phyloP scores from a whole-genome alignment of 2,113 vertebrate genomes.

The Scomber colias region DNA sequence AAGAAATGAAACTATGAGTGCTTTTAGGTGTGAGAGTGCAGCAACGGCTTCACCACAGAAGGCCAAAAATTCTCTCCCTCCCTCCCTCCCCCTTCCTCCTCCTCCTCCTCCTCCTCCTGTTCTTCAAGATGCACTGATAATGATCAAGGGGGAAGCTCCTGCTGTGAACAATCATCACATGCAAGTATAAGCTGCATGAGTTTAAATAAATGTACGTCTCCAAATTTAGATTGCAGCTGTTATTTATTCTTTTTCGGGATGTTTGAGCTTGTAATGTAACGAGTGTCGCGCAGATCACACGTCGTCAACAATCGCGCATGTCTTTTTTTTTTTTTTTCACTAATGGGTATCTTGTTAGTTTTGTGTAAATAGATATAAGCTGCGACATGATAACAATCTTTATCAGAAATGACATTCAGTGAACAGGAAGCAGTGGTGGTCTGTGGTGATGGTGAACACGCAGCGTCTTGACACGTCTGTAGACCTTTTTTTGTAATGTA shows the following conservation, averaged over 20 bases:
- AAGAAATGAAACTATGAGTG: conserved; percentile 53
- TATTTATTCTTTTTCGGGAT: background rate
- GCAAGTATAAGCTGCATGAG: background rate
- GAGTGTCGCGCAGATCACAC: background rate
- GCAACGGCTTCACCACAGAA: background rate
- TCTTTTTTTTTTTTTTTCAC: background rate
- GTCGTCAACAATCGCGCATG: background rate
- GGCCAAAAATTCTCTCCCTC: background rate
- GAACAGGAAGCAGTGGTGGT: conserved; percentile 78
- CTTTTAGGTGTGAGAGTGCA: conserved; percentile 19
- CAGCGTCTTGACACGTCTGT: conserved; percentile 24
- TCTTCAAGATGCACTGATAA: conserved; percentile 22
- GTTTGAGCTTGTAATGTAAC: background rate
- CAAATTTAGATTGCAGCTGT: background rate
- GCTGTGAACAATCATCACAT: conserved; percentile 26
- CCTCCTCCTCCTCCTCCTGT: background rate
- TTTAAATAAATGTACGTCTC: background rate
- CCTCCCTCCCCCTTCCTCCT: background rate
- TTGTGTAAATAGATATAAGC: background rate
- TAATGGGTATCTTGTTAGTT: background rate
- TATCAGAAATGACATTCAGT: conserved; percentile 70
- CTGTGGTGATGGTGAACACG: conserved; percentile 55
- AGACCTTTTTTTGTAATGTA: background rate
- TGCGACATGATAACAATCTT: conserved; percentile 56
- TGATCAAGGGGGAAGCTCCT: background rate